A percentile compares a stretch with the other conserved stretches of the same genome.
phyloP scores from a whole-genome alignment of 2,797 vertebrate species.

The Acipenser oxyrinchus region DNA sequence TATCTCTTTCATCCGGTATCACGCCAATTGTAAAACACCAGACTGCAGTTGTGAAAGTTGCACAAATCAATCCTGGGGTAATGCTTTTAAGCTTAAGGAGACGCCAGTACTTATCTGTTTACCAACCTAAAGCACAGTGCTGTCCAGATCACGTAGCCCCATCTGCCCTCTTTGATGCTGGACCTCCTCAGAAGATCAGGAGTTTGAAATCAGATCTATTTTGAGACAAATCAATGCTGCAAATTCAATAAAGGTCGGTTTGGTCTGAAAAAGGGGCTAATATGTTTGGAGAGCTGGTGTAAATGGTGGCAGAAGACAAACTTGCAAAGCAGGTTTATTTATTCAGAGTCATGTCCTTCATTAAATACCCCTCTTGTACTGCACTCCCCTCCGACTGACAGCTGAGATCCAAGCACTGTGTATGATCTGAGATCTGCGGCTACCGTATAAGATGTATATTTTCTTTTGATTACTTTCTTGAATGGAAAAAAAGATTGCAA shows the following conservation, averaged over 20 bases:
- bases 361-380: background rate
- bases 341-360: background rate
- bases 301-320: background rate
- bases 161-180: background rate
- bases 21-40: too few species aligned
- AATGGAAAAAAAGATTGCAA: slow-evolving; percentile 3
- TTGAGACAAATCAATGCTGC: slow-evolving; percentile 11
- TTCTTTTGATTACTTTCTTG: background rate
- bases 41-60: too few species aligned
- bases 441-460: background rate
- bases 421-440: background rate
- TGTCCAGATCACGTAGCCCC: background rate
- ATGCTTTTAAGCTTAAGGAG: background rate
- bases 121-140: background rate
- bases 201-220: slow-evolving; percentile 9
- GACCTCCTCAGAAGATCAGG: background rate
- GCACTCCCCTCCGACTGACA: background rate
- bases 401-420: background rate
- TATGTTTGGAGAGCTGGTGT: background rate
- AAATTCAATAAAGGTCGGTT: background rate
- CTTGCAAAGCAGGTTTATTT: slow-evolving; percentile 1
- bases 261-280: slow-evolving; percentile 1
- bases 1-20: too few species aligned
- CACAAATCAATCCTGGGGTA: background rate
- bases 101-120: slow-evolving; percentile 2